Evolutionary conservation across 2,113 vertebrate genomes (phyloP).

Genomic region (Coregonus clupeaformis): DNA sequence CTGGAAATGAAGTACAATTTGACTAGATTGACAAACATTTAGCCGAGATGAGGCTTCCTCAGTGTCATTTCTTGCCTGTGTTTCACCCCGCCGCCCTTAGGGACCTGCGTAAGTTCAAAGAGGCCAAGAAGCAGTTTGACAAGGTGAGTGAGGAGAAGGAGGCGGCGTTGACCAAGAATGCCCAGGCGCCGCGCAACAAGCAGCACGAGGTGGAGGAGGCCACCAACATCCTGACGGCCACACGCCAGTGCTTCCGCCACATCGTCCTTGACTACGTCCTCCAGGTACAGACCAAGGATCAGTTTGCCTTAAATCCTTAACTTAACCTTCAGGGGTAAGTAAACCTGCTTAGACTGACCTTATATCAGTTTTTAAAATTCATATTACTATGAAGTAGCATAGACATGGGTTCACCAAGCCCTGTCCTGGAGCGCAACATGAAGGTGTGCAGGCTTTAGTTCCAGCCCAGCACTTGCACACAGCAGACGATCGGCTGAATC

Average conservation of each 20-base stretch:
- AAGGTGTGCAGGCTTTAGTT: too few species aligned
- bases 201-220: slow-evolving; percentile 97
- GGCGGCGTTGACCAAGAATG: slow-evolving; percentile 91
- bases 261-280: slow-evolving; percentile 96
- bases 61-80: background rate
- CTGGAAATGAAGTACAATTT: too few species aligned
- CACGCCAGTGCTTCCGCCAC: slow-evolving; percentile 94
- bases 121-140: slow-evolving; percentile 98
- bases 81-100: slow-evolving; percentile 61
- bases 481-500: too few species aligned
- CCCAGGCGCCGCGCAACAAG: slow-evolving; percentile 93
- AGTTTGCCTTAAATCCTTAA: too few species aligned
- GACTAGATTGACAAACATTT: too few species aligned
- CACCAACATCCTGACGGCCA: slow-evolving; percentile 90
- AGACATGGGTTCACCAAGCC: too few species aligned
- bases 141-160: slow-evolving; percentile 99
- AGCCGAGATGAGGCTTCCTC: background rate
- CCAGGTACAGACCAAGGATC: slow-evolving; percentile 74
- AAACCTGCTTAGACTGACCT: too few species aligned
- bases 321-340: too few species aligned
- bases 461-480: too few species aligned
- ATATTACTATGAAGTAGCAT: too few species aligned
- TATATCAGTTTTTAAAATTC: too few species aligned
- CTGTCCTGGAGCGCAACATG: too few species aligned
- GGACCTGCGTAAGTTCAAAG: slow-evolving; percentile 96